A percentile compares a stretch with the other conserved stretches of the same genome.
phyloP scores from a whole-genome alignment of 2,797 vertebrate genomes.

The Danio aesculapii region DNA sequence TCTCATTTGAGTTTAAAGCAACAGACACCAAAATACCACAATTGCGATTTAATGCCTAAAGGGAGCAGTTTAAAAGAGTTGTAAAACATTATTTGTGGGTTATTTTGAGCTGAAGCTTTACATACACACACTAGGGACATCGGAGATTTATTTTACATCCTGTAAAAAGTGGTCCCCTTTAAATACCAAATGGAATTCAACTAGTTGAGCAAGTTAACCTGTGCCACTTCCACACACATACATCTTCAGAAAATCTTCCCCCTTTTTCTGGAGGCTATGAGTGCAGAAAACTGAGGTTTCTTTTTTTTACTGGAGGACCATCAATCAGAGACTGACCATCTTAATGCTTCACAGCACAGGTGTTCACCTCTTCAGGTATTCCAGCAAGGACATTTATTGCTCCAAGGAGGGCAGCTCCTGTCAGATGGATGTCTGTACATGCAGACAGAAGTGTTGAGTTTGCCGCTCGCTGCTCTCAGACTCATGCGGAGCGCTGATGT shows the following conservation, averaged over 20 bases:
- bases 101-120: too few relatives aligned
- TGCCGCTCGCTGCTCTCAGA: not conserved
- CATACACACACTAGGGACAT: too few relatives aligned
- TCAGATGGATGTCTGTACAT: conserved; percentile 13
- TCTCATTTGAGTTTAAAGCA: too few relatives aligned
- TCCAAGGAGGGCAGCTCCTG: conserved; percentile 38
- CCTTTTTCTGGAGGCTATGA: conserved; percentile 49
- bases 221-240: conserved; percentile 63
- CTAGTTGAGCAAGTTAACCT: conserved; percentile 72
- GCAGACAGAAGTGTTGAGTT: conserved; percentile 22
- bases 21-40: too few relatives aligned
- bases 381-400: conserved; percentile 54
- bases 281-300: conserved; percentile 27
- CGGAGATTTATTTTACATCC: too few relatives aligned
- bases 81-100: too few relatives aligned
- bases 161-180: not conserved
- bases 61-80: too few relatives aligned
- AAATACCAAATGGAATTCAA: conserved; percentile 56
- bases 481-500: conserved; percentile 10
- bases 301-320: conserved; percentile 57
- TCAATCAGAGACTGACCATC: conserved; percentile 67
- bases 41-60: too few relatives aligned
- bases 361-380: conserved; percentile 65
- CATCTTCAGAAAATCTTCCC: not conserved
- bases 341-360: conserved; percentile 62